phyloP scores from a whole-genome alignment of 2,797 vertebrate species.

The Schizopygopsis malacanthus region DNA sequence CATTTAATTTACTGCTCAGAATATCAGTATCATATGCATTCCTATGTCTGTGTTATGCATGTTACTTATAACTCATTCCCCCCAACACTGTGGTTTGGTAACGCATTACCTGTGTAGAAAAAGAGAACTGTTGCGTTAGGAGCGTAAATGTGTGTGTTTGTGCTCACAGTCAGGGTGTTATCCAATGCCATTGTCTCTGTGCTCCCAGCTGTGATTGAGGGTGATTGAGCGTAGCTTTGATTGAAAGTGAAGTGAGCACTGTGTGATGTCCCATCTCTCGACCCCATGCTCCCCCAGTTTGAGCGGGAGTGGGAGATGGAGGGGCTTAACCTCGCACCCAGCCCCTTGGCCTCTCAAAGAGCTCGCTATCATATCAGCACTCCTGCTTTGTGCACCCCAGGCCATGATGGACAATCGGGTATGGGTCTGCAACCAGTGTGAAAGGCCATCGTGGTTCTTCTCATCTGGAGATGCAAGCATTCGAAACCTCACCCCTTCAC shows the following conservation, averaged over 20 bases:
- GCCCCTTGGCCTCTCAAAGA: constrained; percentile 27
- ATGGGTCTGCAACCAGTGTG: constrained; percentile 24
- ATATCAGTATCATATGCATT: background rate
- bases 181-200: constrained; percentile 42
- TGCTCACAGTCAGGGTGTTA: constrained; percentile 43
- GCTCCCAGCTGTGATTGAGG: constrained; percentile 41
- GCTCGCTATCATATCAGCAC: constrained; percentile 35
- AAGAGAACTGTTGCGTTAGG: background rate
- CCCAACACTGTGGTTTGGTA: background rate
- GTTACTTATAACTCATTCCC: background rate
- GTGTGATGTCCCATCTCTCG: constrained; percentile 46
- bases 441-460: constrained; percentile 31
- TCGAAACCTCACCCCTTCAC: constrained; percentile 24
- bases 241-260: constrained; percentile 55
- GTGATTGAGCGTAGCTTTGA: constrained; percentile 60
- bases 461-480: constrained; percentile 37
- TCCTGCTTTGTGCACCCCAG: constrained; percentile 18
- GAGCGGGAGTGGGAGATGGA: constrained; percentile 50
- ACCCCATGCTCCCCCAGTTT: constrained; percentile 39
- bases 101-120: background rate
- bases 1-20: background rate
- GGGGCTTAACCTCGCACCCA: constrained; percentile 36
- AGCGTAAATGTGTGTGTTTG: constrained; percentile 28
- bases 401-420: constrained; percentile 27
- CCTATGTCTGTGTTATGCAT: background rate